A percentile compares a stretch with the other conserved stretches of the same genome.
phyloP scores from a whole-genome alignment of 2,797 vertebrate genomes.

The Borostomias antarcticus region DNA sequence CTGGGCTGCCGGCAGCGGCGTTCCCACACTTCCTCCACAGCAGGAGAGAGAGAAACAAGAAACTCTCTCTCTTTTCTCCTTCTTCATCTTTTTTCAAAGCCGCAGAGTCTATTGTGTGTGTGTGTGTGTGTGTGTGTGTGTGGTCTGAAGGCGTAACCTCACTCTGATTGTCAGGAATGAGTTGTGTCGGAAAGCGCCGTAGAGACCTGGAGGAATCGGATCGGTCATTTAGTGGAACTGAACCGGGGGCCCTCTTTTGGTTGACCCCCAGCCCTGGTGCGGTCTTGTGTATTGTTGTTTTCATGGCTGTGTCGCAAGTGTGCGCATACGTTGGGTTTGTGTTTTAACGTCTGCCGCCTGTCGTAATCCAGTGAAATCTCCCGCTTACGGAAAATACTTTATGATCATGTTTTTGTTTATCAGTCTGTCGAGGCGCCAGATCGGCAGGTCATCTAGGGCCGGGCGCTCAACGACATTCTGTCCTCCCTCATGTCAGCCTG shows the following conservation, averaged over 20 bases:
- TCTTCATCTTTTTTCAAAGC: conserved; percentile 54
- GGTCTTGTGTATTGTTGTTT: conserved; percentile 55
- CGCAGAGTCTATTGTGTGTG: conserved; percentile 19
- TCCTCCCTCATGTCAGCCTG: conserved; percentile 46
- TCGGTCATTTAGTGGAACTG: conserved; percentile 62
- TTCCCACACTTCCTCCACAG: conserved; percentile 71
- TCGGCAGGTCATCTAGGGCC: conserved; percentile 44
- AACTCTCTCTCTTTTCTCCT: conserved; percentile 35
- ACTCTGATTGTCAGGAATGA: conserved; percentile 19
- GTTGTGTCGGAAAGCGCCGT: conserved; percentile 14
- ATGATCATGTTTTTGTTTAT: conserved; percentile 58
- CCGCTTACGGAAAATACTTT: conserved; percentile 69
- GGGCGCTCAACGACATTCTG: conserved; percentile 19
- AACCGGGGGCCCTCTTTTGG: conserved; percentile 49
- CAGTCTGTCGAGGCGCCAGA: conserved; percentile 22
- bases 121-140: conserved; percentile 31
- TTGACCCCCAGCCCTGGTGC: conserved; percentile 59
- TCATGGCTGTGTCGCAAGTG: conserved; percentile 28
- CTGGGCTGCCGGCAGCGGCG: conserved; percentile 56
- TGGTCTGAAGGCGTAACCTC: conserved; percentile 42
- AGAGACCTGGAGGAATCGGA: conserved; percentile 42
- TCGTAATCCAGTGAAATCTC: conserved; percentile 65
- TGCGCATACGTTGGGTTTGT: conserved; percentile 44
- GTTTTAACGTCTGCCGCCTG: conserved; percentile 35
- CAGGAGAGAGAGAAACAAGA: conserved; percentile 56